Percentiles rank a stretch among this genome's conserved stretches.
These are phyloP conservation scores for Thomomys bottae DNA, from an alignment of 2,113 vertebrate species.

Conservation along the genomic window DNA sequence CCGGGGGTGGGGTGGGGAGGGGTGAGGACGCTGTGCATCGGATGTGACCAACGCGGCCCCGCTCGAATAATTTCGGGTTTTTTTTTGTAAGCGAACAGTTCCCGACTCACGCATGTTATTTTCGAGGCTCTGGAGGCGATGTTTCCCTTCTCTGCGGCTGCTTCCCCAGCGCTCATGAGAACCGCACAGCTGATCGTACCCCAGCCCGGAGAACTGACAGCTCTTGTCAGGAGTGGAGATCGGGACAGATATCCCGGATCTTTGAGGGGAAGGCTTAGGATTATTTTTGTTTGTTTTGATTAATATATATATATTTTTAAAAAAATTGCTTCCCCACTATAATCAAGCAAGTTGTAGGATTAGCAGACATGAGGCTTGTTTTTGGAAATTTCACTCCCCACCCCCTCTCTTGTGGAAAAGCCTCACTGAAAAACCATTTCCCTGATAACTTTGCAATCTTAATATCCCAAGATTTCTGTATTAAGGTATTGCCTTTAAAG, in stretches of 20 bases:
- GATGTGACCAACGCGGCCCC: slow-evolving; percentile 73
- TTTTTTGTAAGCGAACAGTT: slow-evolving; percentile 65
- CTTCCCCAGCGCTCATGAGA: slow-evolving; percentile 63
- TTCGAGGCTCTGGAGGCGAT: slow-evolving; percentile 52
- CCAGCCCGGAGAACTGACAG: slow-evolving; percentile 56
- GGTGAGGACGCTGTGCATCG: too few relatives aligned
- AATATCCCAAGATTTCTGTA: slow-evolving; percentile 36
- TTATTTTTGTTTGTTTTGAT: neutral
- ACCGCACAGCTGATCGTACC: slow-evolving; percentile 50
- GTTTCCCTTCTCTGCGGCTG: slow-evolving; percentile 46
- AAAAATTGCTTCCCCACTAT: neutral
- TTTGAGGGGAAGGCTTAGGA: neutral
- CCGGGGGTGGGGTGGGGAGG: too few relatives aligned
- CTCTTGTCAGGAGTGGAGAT: slow-evolving; percentile 15
- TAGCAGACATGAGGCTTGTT: slow-evolving; percentile 3
- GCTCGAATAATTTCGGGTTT: slow-evolving; percentile 68
- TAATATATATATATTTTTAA: neutral
- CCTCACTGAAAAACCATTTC: slow-evolving; percentile 23
- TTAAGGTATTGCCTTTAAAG: slow-evolving; percentile 14
- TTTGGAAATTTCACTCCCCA: slow-evolving; percentile 36
- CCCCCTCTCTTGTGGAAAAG: neutral
- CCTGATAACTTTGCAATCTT: slow-evolving; percentile 33
- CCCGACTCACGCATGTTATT: slow-evolving; percentile 74
- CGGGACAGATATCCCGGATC: neutral
- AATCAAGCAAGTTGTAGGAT: slow-evolving; percentile 42